Percentiles rank a stretch among this genome's conserved stretches.
These are phyloP conservation scores for Thamnophis sirtalis DNA, from an alignment of 2,113 vertebrate genomes.

Conservation along the genomic window DNA sequence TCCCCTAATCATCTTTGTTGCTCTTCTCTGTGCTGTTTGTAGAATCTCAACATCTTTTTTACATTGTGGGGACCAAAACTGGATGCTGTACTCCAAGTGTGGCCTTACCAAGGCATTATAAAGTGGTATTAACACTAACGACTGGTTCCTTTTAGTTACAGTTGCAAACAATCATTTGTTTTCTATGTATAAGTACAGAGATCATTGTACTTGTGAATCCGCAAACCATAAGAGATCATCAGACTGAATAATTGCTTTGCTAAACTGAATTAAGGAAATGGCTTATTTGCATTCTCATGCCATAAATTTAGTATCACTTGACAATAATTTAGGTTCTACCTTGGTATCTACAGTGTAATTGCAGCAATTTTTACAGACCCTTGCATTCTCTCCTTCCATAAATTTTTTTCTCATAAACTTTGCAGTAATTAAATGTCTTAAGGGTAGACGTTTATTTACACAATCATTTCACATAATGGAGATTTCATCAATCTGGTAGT, in stretches of 20 bases:
- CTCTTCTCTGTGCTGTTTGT: no score
- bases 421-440: background rate
- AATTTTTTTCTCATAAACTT: background rate
- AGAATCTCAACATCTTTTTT: no score
- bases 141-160: background rate
- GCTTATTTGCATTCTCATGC: background rate
- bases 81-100: no score
- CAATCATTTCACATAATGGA: background rate
- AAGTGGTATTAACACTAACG: no score
- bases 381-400: background rate
- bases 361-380: background rate
- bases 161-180: background rate
- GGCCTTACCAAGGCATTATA: no score
- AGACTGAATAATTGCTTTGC: background rate
- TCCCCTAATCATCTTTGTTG: no score
- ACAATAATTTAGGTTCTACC: background rate
- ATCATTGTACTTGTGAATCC: background rate
- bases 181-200: background rate
- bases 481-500: background rate
- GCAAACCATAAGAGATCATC: background rate
- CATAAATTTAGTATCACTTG: background rate
- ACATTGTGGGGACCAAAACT: no score
- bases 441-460: background rate
- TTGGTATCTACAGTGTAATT: background rate
- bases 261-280: background rate